Evolutionary conservation across 2,888 invertebrate species (phyloP).

Genomic region (Holacanthella duospinosa): DNA sequence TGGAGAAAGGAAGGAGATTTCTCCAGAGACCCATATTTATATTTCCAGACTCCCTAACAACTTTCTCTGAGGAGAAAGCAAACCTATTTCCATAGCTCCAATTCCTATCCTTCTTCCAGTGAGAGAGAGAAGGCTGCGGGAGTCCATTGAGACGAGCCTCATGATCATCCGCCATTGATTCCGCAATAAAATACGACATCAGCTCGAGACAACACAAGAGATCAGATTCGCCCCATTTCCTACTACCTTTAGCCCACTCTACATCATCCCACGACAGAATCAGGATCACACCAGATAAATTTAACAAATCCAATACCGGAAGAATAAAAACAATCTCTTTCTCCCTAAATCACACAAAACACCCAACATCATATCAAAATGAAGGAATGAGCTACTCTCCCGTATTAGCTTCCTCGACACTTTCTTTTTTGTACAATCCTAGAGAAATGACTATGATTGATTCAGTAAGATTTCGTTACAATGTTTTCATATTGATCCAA

Average conservation of each 20-base stretch:
- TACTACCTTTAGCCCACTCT: not conserved
- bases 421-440: too few species aligned
- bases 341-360: too few species aligned
- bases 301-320: not conserved
- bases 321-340: not conserved
- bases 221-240: not conserved
- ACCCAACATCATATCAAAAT: too few species aligned
- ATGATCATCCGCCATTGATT: too few species aligned
- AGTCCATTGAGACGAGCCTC: too few species aligned
- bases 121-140: too few species aligned
- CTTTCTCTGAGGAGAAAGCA: not conserved
- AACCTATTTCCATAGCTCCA: not conserved
- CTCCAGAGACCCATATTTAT: constrained; percentile 1
- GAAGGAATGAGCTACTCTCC: too few species aligned
- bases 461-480: too few species aligned
- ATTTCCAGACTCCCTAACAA: not conserved
- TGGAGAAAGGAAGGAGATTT: not conserved
- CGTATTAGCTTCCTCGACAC: too few species aligned
- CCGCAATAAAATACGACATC: not conserved
- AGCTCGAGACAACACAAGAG: not conserved
- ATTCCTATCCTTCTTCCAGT: too few species aligned
- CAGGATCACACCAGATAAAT: not conserved
- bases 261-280: not conserved
- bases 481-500: too few species aligned
- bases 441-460: too few species aligned